Evolutionary conservation across 2,113 vertebrate genomes (phyloP).

Genomic region (Odocoileus hemionus): DNA sequence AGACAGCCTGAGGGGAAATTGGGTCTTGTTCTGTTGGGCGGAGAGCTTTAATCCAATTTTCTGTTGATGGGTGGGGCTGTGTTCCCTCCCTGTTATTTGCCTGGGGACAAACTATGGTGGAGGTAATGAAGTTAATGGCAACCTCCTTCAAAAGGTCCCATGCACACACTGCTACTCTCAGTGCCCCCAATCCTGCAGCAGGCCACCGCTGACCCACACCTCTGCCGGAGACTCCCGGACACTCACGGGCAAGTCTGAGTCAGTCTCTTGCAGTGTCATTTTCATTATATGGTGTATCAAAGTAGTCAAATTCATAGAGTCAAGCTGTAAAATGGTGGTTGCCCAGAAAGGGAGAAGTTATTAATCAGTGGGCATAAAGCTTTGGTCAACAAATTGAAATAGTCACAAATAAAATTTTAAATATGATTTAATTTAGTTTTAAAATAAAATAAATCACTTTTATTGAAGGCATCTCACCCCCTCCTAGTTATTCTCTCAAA

Average conservation of each 20-base stretch:
- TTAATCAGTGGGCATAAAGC: not conserved
- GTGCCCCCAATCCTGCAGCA: not conserved
- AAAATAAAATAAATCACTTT: not conserved
- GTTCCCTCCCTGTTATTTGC: too few species aligned
- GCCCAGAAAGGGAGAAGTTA: not conserved
- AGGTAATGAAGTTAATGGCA: not conserved
- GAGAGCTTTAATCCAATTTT: too few species aligned
- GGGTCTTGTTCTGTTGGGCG: too few species aligned
- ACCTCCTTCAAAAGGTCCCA: not conserved
- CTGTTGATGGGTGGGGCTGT: too few species aligned
- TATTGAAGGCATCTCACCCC: not conserved
- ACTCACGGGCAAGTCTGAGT: not conserved
- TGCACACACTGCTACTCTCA: not conserved
- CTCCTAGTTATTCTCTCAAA: not conserved
- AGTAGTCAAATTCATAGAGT: not conserved
- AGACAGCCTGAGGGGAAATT: too few species aligned
- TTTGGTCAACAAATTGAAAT: not conserved
- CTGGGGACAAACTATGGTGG: not conserved
- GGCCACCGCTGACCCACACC: accelerated
- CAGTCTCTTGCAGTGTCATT: not conserved
- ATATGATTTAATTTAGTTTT: not conserved
- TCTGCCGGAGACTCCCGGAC: not conserved
- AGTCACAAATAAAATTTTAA: not conserved
- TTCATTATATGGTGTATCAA: not conserved
- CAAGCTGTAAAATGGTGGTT: not conserved